Evolutionary conservation across 2,888 invertebrate genomes (phyloP), one percentile per base, ranked within the genome.

Genomic region (Apamea crenata): DNA sequence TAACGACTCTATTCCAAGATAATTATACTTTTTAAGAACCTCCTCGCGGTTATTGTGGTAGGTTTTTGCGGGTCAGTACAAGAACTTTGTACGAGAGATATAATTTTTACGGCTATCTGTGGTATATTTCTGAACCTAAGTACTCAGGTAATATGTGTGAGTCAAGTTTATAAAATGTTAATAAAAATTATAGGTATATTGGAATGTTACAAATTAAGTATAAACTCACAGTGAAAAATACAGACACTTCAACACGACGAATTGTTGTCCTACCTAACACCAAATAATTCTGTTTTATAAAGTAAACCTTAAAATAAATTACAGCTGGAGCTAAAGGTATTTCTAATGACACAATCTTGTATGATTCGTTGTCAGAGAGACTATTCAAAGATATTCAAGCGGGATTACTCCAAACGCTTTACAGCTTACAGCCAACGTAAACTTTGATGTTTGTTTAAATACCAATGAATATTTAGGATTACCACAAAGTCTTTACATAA

Each of bases 381-480:
- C 59, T 47, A 61, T 65, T 75, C 61, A 66, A 50, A 75, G 47
- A 79, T 74, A 74, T 80, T 83, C 44, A 68, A 69, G 65, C 36
- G 44, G 36, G 29, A 74, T 78, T 80, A 82, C 79, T 68, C 16
- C 63, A 36, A 53, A 63, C 65, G 78, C 56, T 87, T 88, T 86
- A 88, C 79, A 79, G 69, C 84, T 56, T 71, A 59, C 36, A 66
- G 25, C 25, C 56, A 63, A 75, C 81, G 79, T 87, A 74, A 88
- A 87, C 74, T 81, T 88, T 86, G 79, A 87, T 84, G 89, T 87
- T 84, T 84, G 80, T 86, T 81, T 85, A 79, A 88, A 88, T 86
- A 81, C 84, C 74, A 66, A 79, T 88, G 87, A 84, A 86, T 88
- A 83, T 85, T 81, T 82, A 83, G 73, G 71, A 81, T 83, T 81